A percentile compares a stretch with the other conserved stretches of the same genome.
These are phyloP conservation scores for Lepilemur ruficaudatus DNA, from an alignment of 2,797 vertebrate species.

Conservation along the genomic window DNA sequence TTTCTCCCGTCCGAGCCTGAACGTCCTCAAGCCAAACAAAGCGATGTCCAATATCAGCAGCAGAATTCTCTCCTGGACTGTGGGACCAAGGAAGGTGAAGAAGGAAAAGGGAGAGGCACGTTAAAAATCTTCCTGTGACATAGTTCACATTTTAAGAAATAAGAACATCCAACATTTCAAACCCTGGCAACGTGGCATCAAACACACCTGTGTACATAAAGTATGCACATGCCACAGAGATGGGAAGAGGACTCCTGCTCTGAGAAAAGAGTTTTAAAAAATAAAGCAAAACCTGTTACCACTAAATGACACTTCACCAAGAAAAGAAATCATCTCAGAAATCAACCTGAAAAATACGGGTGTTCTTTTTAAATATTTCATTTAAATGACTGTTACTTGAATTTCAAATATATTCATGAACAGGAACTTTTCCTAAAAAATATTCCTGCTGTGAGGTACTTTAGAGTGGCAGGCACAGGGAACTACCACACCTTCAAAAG, in stretches of 20 bases:
- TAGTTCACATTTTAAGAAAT: neutral
- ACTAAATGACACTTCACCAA: neutral
- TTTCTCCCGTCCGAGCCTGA: constrained; percentile 81
- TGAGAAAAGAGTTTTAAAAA: neutral
- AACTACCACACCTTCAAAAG: neutral
- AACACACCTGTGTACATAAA: neutral
- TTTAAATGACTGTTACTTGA: neutral
- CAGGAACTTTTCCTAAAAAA: neutral
- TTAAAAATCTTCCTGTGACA: neutral
- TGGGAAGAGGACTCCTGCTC: neutral
- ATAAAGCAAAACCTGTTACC: neutral
- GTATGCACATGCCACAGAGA: fast-evolving
- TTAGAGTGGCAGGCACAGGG: neutral
- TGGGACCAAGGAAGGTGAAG: constrained; percentile 41
- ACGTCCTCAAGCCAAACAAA: constrained; percentile 94
- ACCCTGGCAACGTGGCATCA: neutral
- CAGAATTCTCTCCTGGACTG: constrained; percentile 77
- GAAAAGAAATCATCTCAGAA: constrained; percentile 34
- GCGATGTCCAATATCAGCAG: constrained; percentile 24
- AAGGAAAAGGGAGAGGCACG: neutral
- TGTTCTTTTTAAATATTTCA: neutral
- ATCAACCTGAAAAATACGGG: neutral
- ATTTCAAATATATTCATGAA: neutral
- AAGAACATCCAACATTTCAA: neutral
- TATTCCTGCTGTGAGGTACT: neutral